A percentile compares a stretch with the other conserved stretches of the same genome.
Conservation (phyloP, 2,113 vertebrate species). For the Seriola dumerili region DNA sequence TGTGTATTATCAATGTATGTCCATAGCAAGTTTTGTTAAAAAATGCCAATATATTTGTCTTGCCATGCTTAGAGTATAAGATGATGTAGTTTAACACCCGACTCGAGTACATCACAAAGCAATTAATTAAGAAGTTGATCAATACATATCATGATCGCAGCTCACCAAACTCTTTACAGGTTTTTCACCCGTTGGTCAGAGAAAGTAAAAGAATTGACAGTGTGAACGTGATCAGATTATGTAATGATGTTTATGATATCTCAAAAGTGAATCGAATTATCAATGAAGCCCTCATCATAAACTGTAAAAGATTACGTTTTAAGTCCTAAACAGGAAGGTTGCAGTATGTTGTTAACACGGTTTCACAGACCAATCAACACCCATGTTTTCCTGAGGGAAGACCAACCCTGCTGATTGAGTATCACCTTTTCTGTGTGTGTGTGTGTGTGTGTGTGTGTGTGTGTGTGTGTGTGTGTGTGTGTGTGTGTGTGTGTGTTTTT, state of each 20-base stretch:
- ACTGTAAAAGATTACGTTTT: neutral
- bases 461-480: conserved; percentile 11
- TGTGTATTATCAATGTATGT: neutral
- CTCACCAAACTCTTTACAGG: neutral
- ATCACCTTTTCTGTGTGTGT: conserved; percentile 24
- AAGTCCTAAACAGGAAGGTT: neutral
- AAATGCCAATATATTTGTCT: too few relatives aligned
- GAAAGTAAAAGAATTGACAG: too few relatives aligned
- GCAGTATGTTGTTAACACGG: neutral
- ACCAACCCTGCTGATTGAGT: conserved; percentile 42
- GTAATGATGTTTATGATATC: neutral
- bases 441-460: neutral
- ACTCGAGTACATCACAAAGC: too few relatives aligned
- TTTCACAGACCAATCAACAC: conserved; percentile 42
- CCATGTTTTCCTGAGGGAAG: conserved; percentile 26
- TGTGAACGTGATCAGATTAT: neutral
- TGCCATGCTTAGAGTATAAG: neutral
- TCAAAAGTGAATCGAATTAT: neutral
- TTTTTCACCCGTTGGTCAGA: too few relatives aligned
- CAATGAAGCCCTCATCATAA: neutral
- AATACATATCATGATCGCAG: neutral
- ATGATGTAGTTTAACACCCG: neutral
- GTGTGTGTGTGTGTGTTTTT: conserved; percentile 4
- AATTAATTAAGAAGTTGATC: neutral
- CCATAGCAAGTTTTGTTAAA: neutral